Percentiles rank a stretch among this genome's conserved stretches.
Evolutionary conservation across 2,888 invertebrate genomes (phyloP).

Genomic region (Volucella inanis): DNA sequence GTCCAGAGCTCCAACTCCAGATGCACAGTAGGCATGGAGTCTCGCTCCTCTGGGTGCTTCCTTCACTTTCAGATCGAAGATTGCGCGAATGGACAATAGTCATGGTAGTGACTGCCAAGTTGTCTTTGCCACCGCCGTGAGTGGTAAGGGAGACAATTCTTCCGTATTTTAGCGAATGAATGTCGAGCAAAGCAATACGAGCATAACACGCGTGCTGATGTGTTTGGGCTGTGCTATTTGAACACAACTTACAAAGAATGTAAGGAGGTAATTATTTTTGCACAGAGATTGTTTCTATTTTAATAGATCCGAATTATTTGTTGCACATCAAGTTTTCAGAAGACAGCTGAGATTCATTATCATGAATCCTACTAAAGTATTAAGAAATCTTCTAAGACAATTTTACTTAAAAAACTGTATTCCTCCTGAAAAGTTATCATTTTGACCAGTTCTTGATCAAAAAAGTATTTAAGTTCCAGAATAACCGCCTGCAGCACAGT

Average conservation of each 20-base stretch:
- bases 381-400: too few relatives aligned
- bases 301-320: too few relatives aligned
- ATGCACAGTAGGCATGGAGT: slow-evolving; percentile 33
- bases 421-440: too few relatives aligned
- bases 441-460: too few relatives aligned
- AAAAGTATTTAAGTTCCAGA: too few relatives aligned
- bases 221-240: not conserved
- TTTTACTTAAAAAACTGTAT: too few relatives aligned
- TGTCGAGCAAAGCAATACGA: slow-evolving; percentile 28
- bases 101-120: slow-evolving; percentile 23
- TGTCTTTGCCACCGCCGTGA: slow-evolving; percentile 20
- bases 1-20: not conserved
- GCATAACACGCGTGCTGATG: slow-evolving; percentile 54
- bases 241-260: slow-evolving; percentile 26
- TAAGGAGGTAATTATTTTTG: slow-evolving; percentile 52
- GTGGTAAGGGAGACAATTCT: slow-evolving; percentile 47
- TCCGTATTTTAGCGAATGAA: slow-evolving; percentile 65
- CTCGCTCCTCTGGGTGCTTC: slow-evolving; percentile 40
- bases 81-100: slow-evolving; percentile 65
- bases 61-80: slow-evolving; percentile 68
- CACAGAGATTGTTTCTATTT: too few relatives aligned
- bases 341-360: too few relatives aligned
- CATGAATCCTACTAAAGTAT: too few relatives aligned
- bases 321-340: too few relatives aligned
- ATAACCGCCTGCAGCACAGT: too few relatives aligned